Conservation (phyloP, 2,888 invertebrate species). For the Crossocerus cetratus region DNA sequence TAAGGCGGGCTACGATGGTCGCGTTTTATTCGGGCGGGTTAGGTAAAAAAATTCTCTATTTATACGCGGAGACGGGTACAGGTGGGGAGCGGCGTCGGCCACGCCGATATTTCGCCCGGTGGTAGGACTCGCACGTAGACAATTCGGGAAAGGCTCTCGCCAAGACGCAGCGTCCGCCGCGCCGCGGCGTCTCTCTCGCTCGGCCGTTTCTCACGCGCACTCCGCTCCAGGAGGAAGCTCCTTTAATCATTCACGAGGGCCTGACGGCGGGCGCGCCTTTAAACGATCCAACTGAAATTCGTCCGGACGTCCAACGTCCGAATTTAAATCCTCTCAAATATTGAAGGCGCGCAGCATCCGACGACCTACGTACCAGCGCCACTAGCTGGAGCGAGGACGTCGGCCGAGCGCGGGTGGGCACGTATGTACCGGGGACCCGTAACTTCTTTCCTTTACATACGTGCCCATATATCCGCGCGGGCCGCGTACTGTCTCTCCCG, state of each 20-base stretch:
- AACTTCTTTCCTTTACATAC: constrained; percentile 55
- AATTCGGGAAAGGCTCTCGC: constrained; percentile 62
- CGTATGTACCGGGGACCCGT: constrained; percentile 32
- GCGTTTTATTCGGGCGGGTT: constrained; percentile 13
- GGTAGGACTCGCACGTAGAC: constrained; percentile 65
- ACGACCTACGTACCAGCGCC: constrained; percentile 34
- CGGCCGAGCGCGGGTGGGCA: constrained; percentile 12
- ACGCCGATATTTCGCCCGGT: constrained; percentile 58
- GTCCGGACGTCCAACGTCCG: constrained; percentile 73
- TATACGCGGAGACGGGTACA: constrained; percentile 52
- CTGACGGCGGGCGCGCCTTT: constrained; percentile 72
- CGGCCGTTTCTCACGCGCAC: constrained; percentile 29
- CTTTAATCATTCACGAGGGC: constrained; percentile 74
- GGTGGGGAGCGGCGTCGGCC: neutral
- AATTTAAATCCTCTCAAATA: constrained; percentile 76
- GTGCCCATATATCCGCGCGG: constrained; percentile 34
- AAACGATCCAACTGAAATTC: constrained; percentile 74
- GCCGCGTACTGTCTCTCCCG: constrained; percentile 33
- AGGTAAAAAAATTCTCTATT: constrained; percentile 57
- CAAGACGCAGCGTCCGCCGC: constrained; percentile 51
- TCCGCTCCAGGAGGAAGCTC: constrained; percentile 59
- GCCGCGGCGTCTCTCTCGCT: constrained; percentile 1
- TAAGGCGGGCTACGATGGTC: constrained; percentile 20
- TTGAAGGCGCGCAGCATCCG: constrained; percentile 64
- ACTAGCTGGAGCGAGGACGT: constrained; percentile 22